These are phyloP conservation scores for Moxostoma hubbsi DNA, from an alignment of 2,797 vertebrate species.

Conservation along the genomic window DNA sequence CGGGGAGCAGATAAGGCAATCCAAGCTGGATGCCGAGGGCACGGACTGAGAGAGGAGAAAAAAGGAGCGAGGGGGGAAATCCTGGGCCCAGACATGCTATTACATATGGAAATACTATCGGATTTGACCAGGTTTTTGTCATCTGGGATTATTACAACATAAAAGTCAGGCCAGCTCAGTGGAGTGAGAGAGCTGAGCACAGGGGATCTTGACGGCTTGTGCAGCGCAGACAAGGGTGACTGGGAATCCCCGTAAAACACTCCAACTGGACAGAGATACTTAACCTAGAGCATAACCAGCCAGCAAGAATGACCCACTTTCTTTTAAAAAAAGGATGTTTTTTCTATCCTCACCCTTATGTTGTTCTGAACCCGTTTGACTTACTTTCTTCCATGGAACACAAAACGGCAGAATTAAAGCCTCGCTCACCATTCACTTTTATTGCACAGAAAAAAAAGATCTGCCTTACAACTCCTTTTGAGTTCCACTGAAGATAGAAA, in stretches of 20 bases:
- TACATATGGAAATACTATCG: slow-evolving; percentile 65
- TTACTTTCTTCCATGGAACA: no score
- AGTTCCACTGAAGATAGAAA: no score
- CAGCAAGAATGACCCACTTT: not conserved
- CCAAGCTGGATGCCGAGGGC: slow-evolving; percentile 47
- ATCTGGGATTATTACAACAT: slow-evolving; percentile 63
- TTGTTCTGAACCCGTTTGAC: no score
- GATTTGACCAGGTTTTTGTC: slow-evolving; percentile 66
- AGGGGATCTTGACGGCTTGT: slow-evolving; percentile 52
- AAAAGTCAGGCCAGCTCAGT: slow-evolving; percentile 59
- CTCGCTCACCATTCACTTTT: no score
- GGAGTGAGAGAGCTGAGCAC: slow-evolving; percentile 55
- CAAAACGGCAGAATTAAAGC: no score
- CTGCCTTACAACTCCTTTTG: no score
- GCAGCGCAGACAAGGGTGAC: slow-evolving; percentile 35
- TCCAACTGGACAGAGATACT: slow-evolving; percentile 12
- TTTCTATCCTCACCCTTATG: no score
- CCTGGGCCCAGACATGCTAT: slow-evolving; percentile 59
- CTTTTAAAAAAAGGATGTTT: no score
- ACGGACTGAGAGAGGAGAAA: slow-evolving; percentile 46
- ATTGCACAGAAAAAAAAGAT: no score
- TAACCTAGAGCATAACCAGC: slow-evolving; percentile 26
- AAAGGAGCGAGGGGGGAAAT: slow-evolving; percentile 50
- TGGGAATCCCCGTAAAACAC: slow-evolving; percentile 55
- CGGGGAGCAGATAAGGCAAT: slow-evolving; percentile 68